Evolutionary conservation across 2,797 vertebrate species (phyloP).

Genomic region (Xenops minutus): DNA sequence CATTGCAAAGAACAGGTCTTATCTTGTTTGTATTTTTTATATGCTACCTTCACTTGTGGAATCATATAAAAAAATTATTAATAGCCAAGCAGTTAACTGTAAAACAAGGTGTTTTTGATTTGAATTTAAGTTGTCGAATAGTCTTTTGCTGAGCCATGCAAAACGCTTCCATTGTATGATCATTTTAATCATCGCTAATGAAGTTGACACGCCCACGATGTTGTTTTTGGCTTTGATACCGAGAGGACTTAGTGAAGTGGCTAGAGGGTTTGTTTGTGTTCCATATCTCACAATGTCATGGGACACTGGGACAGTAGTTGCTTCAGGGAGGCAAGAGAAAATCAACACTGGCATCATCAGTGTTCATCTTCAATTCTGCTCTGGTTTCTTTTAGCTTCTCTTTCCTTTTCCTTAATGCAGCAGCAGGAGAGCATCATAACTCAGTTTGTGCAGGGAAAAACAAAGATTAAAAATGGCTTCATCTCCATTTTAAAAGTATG

Average conservation of each 20-base stretch:
- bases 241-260: neutral
- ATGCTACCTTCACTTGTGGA: neutral
- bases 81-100: neutral
- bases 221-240: constrained; percentile 46
- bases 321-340: neutral
- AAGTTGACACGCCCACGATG: neutral
- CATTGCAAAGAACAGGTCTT: neutral
- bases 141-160: constrained; percentile 28
- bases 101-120: constrained; percentile 38
- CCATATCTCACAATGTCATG: neutral
- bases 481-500: neutral
- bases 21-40: neutral
- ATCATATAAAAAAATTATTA: neutral
- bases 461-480: neutral
- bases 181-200: neutral
- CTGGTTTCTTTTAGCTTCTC: neutral
- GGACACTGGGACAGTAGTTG: constrained; percentile 3
- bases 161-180: constrained; percentile 1
- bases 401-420: neutral
- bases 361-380: neutral
- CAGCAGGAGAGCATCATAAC: neutral
- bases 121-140: neutral
- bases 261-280: constrained; percentile 36
- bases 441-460: neutral
- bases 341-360: neutral